Evolutionary conservation across 2,888 invertebrate genomes (phyloP), one percentile per base, ranked within the genome.

Genomic region (Gisinianus flammeolus): DNA sequence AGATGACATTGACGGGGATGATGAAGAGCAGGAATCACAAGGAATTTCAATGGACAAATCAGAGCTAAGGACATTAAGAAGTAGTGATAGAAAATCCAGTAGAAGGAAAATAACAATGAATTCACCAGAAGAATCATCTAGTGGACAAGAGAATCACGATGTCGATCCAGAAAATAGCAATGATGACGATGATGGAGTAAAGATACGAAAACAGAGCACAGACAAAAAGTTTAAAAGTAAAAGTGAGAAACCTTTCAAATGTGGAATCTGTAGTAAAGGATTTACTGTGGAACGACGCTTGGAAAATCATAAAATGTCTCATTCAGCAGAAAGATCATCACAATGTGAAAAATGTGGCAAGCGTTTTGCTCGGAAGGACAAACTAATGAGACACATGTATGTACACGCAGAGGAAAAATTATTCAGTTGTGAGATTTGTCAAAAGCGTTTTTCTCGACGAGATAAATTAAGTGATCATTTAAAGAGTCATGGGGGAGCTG

Each of bases 301-400:
- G 12, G 64, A 76, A 30, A 81, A 79, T 69, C 82, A 82, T 28
- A 79, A 77, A 67, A 68, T 81, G 4, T 77, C 80, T 3, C 82
- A 82, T 52, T 73, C 52, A 26, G 26, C 73, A 0, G 81, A 81
- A 30, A 76, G 76, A 0, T 56, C 54, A 6, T 80, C 80, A 0
- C 80, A 81, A 35, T 82, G 82, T 70, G 82, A 82, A 68, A 80
- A 82, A 66, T 82, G 82, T 67, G 83, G 83, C 8, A 81, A 82
- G 54, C 72, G 79, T n/a, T 82, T 83, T 70, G 79, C 80, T 22
- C 78, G 81, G 6, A 78, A 77, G 24, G 83, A 83, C 56, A 82
- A 81, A 33, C 73, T 83, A 12, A 76, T 79, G 72, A 74, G 83
- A 16, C 83, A 83, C 73, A 83, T 83, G 83, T 81, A 77, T 30